Evolutionary conservation across 2,797 vertebrate species (phyloP).

Genomic region (Naso thynnoides): DNA sequence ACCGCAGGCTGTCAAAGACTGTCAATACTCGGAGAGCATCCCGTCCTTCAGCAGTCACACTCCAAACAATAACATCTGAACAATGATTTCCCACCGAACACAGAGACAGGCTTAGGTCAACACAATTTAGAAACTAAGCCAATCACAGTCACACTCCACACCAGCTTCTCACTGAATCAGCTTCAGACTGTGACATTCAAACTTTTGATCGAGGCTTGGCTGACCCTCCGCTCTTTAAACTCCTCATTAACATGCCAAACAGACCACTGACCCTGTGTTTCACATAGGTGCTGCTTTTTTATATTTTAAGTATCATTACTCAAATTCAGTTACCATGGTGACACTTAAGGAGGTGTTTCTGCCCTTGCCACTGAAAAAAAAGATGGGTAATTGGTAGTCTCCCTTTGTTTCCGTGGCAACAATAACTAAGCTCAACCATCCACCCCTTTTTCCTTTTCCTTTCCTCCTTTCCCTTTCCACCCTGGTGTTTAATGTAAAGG

Average conservation of each 20-base stretch:
- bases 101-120: slow-evolving; percentile 42
- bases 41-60: slow-evolving; percentile 39
- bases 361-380: slow-evolving; percentile 79
- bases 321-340: slow-evolving; percentile 87
- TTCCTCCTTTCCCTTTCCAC: slow-evolving; percentile 37
- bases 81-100: slow-evolving; percentile 46
- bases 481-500: slow-evolving; percentile 77
- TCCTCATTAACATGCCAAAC: slow-evolving; percentile 6
- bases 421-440: slow-evolving; percentile 72
- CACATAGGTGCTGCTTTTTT: slow-evolving; percentile 60
- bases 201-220: slow-evolving; percentile 22
- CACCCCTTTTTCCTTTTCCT: slow-evolving; percentile 45
- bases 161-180: slow-evolving; percentile 7
- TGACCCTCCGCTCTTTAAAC: slow-evolving; percentile 27
- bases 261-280: slow-evolving; percentile 54
- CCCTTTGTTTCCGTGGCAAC: slow-evolving; percentile 88
- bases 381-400: slow-evolving; percentile 81
- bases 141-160: slow-evolving; percentile 18
- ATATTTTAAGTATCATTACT: slow-evolving; percentile 83
- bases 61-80: slow-evolving; percentile 57
- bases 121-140: slow-evolving; percentile 19
- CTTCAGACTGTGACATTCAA: slow-evolving; percentile 27
- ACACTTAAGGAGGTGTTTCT: slow-evolving; percentile 83
- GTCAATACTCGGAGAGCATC: slow-evolving; percentile 50
- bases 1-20: slow-evolving; percentile 39